Conservation (phyloP, 2,113 vertebrate genomes). For the Rhea americana region DNA sequence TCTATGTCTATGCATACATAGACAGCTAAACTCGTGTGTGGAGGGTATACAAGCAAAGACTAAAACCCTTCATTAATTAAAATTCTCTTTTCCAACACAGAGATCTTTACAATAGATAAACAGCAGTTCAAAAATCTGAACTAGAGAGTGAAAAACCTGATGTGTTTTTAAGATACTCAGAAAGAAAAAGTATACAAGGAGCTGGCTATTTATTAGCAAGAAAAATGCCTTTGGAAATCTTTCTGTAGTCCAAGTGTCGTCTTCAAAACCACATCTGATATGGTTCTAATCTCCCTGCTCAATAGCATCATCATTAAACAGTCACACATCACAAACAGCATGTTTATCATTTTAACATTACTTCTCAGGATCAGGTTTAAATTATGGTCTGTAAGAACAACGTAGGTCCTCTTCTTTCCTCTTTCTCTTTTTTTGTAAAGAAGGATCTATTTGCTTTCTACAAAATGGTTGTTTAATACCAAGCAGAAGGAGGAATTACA, state of each 20-base stretch:
- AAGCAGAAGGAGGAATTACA: conserved; percentile 28
- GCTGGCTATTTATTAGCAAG: conserved; percentile 77
- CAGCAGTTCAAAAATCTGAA: conserved; percentile 46
- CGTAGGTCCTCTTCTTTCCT: neutral
- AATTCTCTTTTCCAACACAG: conserved; percentile 7
- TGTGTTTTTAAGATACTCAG: conserved; percentile 75
- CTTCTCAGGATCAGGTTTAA: conserved; percentile 68
- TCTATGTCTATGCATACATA: neutral
- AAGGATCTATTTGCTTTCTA: neutral
- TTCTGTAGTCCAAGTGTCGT: conserved; percentile 71
- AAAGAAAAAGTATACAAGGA: conserved; percentile 22
- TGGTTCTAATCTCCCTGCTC: conserved; percentile 82
- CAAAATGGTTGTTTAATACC: conserved; percentile 49
- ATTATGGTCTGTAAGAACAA: conserved; percentile 59
- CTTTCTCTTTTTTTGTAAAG: neutral
- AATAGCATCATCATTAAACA: conserved; percentile 85
- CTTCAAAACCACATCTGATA: conserved; percentile 85
- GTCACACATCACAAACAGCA: conserved; percentile 75
- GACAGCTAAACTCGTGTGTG: conserved; percentile 23
- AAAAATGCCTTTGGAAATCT: conserved; percentile 81
- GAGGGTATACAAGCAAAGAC: neutral
- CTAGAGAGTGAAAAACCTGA: conserved; percentile 60
- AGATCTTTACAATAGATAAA: conserved; percentile 60
- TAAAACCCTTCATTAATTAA: conserved; percentile 45
- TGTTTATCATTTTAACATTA: conserved; percentile 81